Evolutionary conservation across 2,113 vertebrate species (phyloP).

Genomic region (Phodopus roborovskii): DNA sequence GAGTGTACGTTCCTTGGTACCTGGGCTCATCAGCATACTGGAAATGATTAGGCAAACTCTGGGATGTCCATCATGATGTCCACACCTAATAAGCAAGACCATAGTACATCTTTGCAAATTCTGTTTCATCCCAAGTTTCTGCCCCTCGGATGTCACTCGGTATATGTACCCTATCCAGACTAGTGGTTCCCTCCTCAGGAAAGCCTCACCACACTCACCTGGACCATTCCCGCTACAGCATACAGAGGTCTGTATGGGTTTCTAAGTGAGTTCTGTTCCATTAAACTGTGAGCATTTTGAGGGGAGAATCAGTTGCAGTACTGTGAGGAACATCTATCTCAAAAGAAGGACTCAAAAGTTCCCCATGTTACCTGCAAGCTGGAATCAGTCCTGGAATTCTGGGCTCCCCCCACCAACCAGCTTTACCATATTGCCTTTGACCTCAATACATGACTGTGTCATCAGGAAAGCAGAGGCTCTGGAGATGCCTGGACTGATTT

Average conservation of each 20-base stretch:
- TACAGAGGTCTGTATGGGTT: neutral
- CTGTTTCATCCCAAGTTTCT: neutral
- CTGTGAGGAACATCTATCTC: fast-evolving
- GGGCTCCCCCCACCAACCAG: neutral
- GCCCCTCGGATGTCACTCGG: neutral
- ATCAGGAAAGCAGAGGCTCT: neutral
- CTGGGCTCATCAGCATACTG: neutral
- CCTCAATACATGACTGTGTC: neutral
- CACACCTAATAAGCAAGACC: neutral
- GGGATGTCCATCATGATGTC: neutral
- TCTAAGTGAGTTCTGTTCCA: neutral
- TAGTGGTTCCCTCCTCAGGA: neutral
- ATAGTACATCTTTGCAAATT: neutral
- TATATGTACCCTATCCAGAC: neutral
- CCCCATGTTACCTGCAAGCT: neutral
- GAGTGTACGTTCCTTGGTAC: neutral
- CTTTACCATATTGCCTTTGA: neutral
- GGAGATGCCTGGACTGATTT: neutral
- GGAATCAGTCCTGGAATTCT: neutral
- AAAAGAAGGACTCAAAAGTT: neutral
- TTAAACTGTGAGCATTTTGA: neutral
- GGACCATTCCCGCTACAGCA: neutral
- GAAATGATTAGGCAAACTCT: neutral
- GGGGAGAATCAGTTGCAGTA: neutral
- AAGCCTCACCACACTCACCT: neutral